Percentiles rank a stretch among this genome's conserved stretches.
Conservation (phyloP, 2,888 invertebrate genomes). For the Noctua pronuba region DNA sequence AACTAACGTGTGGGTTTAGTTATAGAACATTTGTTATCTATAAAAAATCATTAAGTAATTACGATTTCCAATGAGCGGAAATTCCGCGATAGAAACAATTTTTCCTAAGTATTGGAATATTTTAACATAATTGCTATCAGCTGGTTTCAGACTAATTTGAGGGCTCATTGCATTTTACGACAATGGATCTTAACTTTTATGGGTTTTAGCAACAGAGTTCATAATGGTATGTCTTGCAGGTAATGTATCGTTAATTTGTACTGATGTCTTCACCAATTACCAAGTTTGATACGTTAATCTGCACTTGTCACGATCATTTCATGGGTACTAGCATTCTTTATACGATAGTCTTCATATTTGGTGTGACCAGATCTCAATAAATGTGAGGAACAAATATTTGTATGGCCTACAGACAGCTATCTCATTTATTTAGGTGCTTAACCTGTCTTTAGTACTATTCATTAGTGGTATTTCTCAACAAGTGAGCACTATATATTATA, state of each 20-base stretch:
- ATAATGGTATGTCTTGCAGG: neutral
- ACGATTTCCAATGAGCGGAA: neutral
- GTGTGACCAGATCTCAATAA: neutral
- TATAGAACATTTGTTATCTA: neutral
- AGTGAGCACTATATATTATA: too few species aligned
- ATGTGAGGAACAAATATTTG: too few species aligned
- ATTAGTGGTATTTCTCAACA: too few species aligned
- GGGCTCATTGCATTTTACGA: slow-evolving; percentile 28
- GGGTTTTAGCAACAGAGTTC: slow-evolving; percentile 2
- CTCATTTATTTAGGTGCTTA: too few species aligned
- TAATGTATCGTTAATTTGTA: neutral
- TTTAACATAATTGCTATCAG: slow-evolving; percentile 24
- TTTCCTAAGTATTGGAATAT: neutral
- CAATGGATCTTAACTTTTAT: slow-evolving; percentile 6
- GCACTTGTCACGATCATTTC: neutral
- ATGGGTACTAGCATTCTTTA: neutral
- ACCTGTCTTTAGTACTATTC: too few species aligned
- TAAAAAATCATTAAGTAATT: slow-evolving; percentile 16
- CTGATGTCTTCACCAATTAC: neutral
- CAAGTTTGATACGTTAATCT: neutral
- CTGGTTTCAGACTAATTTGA: slow-evolving; percentile 20
- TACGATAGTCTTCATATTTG: neutral
- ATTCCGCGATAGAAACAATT: neutral
- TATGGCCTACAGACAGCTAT: neutral
- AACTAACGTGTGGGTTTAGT: neutral